phyloP scores from a whole-genome alignment of 2,888 invertebrate genomes.

The Pandemis corylana region DNA sequence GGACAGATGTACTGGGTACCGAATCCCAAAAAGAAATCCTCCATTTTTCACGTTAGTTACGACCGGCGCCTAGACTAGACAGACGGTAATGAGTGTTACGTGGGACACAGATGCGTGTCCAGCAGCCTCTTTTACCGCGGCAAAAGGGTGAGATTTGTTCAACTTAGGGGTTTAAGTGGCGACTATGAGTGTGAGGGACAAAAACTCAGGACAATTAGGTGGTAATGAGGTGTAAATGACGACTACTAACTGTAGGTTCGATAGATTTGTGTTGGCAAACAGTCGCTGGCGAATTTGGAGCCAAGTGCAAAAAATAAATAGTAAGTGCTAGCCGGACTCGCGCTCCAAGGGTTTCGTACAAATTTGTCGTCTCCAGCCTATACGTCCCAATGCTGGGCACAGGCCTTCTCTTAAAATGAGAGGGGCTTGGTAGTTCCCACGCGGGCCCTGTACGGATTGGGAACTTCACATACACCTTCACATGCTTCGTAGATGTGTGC shows the following conservation, averaged over 20 bases:
- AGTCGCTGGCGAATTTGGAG: not conserved
- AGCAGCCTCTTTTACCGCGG: not conserved
- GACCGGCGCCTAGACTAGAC: conserved; percentile 45
- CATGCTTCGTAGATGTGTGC: too few species aligned
- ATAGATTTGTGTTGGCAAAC: not conserved
- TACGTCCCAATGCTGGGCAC: too few species aligned
- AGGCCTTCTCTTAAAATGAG: too few species aligned
- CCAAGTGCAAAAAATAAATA: too few species aligned
- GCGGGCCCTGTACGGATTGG: too few species aligned
- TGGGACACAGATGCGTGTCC: conserved; percentile 1
- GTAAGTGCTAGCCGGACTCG: too few species aligned
- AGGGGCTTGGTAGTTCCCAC: too few species aligned
- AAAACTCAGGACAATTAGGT: conserved; percentile 34
- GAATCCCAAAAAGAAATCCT: not conserved
- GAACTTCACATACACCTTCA: too few species aligned
- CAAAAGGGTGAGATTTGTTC: not conserved
- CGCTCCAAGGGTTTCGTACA: too few species aligned
- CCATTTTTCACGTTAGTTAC: conserved; percentile 2
- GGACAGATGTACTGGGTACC: not conserved
- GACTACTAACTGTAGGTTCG: conserved; percentile 18
- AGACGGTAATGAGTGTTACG: conserved; percentile 46
- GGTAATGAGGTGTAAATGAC: conserved; percentile 26
- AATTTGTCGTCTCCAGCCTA: too few species aligned
- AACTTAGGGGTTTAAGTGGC: not conserved
- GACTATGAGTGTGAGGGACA: conserved; percentile 15